Evolutionary conservation across 2,797 vertebrate species (phyloP), one percentile per base, ranked within the genome.

Genomic region (Natrix natrix): DNA sequence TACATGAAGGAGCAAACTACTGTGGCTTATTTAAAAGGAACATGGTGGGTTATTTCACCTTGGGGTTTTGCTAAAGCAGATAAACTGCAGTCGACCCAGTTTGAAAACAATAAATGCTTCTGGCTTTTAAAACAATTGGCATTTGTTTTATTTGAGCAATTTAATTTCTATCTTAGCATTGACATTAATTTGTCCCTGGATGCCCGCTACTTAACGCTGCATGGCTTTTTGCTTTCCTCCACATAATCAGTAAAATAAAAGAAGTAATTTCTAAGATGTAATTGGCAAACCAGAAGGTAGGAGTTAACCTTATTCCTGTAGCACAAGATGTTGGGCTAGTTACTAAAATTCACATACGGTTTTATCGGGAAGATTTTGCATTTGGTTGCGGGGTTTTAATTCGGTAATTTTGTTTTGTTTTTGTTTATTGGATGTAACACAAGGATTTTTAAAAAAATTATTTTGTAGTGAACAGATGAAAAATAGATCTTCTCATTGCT

Each of bases 91-190:
- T 91, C 93, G 95, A 59, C 95, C 92, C 90, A 96, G 95, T 95
- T 97, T 96, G 96, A 97, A 97, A 97, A 96, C 92, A 98, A 96
- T 97, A 98, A 97, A 97, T 97, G 92, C 96, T 97, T 96, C 95
- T 97, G 95, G 93, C 96, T 97, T 94, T 93, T 97, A 90, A 95
- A 95, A 94, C 92, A 93, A 95, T 95, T 96, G 91, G 90, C 94
- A 90, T 94, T 97, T 97, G 95, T 97, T 97, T 97, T 96, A 94
- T 97, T 98, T 97, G 95, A 96, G 92, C 52, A 96, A 90, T 95
- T 97, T 87, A 95, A 16, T 97, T 97, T 95, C 96, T 94, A 95
- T 93, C 92, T 92, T 93, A 95, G 95, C 96, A 96, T 91, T 96
- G 94, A 96, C 94, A 94, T 93, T 95, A 92, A 92, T 96, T 95